A percentile compares a stretch with the other conserved stretches of the same genome.
Conservation (phyloP, 1,140 invertebrate genomes). For the Stegodyphus dumicola region DNA sequence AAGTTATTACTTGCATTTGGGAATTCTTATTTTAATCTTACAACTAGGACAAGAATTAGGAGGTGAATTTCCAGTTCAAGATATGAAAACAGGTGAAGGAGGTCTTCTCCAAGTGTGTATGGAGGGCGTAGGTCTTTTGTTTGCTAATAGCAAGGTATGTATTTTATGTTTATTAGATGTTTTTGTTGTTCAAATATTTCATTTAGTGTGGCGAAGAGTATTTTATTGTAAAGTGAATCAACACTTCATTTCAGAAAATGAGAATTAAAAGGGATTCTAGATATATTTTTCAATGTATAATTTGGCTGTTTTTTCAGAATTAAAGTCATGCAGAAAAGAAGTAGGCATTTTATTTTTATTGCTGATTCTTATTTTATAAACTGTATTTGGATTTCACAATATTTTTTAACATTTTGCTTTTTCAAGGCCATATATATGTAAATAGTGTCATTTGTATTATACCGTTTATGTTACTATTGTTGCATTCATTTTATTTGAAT, state of each 20-base stretch:
- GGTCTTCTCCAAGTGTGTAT: conserved; percentile 98
- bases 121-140: conserved; percentile 97
- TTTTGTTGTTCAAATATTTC: not conserved
- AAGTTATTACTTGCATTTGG: too few species aligned
- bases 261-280: too few species aligned
- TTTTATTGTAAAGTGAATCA: conserved; percentile 6
- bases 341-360: conserved; percentile 9
- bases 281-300: conserved; percentile 50
- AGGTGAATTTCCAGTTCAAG: conserved; percentile 98
- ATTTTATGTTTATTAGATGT: conserved; percentile 4
- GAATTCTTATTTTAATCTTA: too few species aligned
- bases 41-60: conserved; percentile 79
- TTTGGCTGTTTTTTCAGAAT: conserved; percentile 57
- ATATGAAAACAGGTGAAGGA: conserved; percentile 95
- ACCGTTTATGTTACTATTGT: not conserved
- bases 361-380: not conserved
- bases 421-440: too few species aligned
- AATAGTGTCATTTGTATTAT: not conserved
- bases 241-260: not conserved
- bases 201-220: not conserved
- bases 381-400: not conserved
- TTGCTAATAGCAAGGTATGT: conserved; percentile 98
- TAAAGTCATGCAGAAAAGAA: conserved; percentile 33
- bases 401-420: too few species aligned
- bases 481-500: conserved; percentile 2